Evolutionary conservation across 2,797 vertebrate species (phyloP), one percentile per base, ranked within the genome.

Genomic region (Cirrhinus molitorella): DNA sequence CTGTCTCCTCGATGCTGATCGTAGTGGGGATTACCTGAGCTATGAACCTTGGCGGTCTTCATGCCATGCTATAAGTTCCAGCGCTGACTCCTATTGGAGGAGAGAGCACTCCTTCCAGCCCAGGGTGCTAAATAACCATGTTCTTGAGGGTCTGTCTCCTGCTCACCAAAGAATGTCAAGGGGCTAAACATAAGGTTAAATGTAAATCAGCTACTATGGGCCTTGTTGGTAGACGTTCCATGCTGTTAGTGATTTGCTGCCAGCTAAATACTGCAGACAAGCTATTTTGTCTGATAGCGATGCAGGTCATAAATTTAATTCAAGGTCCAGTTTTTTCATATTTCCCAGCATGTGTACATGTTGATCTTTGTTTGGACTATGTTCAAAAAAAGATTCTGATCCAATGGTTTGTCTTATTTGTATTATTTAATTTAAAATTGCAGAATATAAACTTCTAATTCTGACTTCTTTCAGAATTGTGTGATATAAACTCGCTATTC

Each of bases 41-140:
- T 91, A 90, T 91, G 88, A 85, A 72, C 85, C 67, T 74, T 83
- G 80, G 85, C 49, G 83, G 40, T 49, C 78, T 88, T 67, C 66
- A 81, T 79, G 83, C 81, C 87, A 78, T 87, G 45, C 71, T 63
- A 2, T 81, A 80, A 88, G 71, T 85, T 75, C 61, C 72, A 83
- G 80, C 80, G 12, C 47, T 84, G 83, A 79, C 76, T 85, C 31
- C 80, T 85, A 47, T 83, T 79, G 37, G 67, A 76, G 74, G 79
- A 47, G 25, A 83, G 81, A 59, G 53, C 47, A 68, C n/a, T 80
- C 86, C 49, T 83, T 89, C 74, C 83, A n/a, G 81, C 67, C 84
- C 81, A 79, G 77, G 51, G 85, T 89, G 80, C 76, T 88, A 87
- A 89, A 91, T 90, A 67, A 87, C 63, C 49, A 76, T 66, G 57